Base-by-base conservation (phyloP, 2,888 invertebrate genomes). In the Athripsodes cinereus region DNA sequence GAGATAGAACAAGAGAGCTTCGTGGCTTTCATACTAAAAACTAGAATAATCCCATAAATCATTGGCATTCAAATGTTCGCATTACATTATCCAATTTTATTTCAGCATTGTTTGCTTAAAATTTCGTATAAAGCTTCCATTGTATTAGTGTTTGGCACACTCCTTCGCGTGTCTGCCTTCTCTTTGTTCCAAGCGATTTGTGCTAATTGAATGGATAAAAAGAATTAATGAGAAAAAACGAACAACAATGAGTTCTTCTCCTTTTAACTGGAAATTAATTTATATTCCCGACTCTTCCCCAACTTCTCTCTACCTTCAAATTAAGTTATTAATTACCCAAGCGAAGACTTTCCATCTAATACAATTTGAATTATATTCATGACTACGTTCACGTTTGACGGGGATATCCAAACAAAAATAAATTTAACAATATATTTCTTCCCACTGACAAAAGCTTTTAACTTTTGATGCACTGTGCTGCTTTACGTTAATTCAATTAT, bases 31-130 rank as follows among this genome's bases (percentile, higher is more conserved):
- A 40, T 40, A 5, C 40, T 13, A 40, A 40, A 40, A 40, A 40
- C 40, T 40, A 40, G n/a, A 40, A 40, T 40, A 40, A 40, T 40
- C 40, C 13, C 40, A 40, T 40, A 40, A 40, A 40, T 40, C 40
- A 16, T 40, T 16, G 40, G 13, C 13, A 40, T 40, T 40, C 40
- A 40, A 40, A 40, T 13, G 2, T 40, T 40, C 40, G 40, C 13
- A 40, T 16, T 13, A 16, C 40, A 40, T 40, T 40, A 40, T 40
- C 13, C 40, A 40, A 40, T 40, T 40, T 40, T 40, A 40, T 16
- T 40, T 8, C 40, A 5, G 40, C 40, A 40, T 40, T 40, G 40
- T 40, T 40, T 13, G 40, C 40, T 40, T 16, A 16, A 40, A 40
- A 8, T 40, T 40, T 16, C 40, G 40, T n/a, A 40, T 40, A n/a